Percentiles rank a stretch among this genome's conserved stretches.
phyloP scores from a whole-genome alignment of 2,797 vertebrate genomes.

The Ctenochaetus hawaiiensis region DNA sequence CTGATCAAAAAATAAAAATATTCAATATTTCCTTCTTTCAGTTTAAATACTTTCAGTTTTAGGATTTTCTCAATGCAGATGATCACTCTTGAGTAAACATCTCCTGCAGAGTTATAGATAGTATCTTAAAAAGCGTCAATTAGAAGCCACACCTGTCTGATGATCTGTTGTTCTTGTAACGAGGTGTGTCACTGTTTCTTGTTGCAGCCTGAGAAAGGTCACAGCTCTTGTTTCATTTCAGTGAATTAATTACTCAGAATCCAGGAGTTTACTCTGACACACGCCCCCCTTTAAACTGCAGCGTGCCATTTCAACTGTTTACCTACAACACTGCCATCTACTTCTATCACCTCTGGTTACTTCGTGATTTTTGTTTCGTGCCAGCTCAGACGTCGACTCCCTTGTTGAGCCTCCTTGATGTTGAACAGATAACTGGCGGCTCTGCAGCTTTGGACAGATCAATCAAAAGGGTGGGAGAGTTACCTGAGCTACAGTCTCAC shows the following conservation, averaged over 20 bases:
- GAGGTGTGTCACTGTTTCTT: not conserved
- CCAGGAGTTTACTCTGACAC: not conserved
- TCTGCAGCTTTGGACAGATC: constrained; percentile 44
- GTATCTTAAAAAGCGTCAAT: not conserved
- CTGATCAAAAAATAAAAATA: too few relatives aligned
- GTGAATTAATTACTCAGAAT: too few relatives aligned
- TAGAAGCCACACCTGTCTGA: constrained; percentile 15
- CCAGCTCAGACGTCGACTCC: constrained; percentile 11
- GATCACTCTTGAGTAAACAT: not conserved
- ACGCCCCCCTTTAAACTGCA: not conserved
- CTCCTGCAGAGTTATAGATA: not conserved
- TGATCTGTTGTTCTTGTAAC: not conserved
- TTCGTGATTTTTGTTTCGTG: not conserved
- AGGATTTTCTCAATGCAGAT: not conserved
- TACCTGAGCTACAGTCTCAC: constrained; percentile 49
- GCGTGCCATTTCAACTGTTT: not conserved
- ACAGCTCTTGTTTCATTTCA: not conserved
- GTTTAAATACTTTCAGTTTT: not conserved
- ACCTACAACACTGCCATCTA: not conserved
- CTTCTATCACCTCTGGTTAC: not conserved
- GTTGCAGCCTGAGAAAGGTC: constrained; percentile 11
- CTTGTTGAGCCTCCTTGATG: constrained; percentile 29
- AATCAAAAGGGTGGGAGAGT: constrained; percentile 43
- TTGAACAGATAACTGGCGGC: constrained; percentile 39
- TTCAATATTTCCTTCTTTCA: too few relatives aligned